phyloP scores from a whole-genome alignment of 2,113 vertebrate genomes.

The Azemiops feae region DNA sequence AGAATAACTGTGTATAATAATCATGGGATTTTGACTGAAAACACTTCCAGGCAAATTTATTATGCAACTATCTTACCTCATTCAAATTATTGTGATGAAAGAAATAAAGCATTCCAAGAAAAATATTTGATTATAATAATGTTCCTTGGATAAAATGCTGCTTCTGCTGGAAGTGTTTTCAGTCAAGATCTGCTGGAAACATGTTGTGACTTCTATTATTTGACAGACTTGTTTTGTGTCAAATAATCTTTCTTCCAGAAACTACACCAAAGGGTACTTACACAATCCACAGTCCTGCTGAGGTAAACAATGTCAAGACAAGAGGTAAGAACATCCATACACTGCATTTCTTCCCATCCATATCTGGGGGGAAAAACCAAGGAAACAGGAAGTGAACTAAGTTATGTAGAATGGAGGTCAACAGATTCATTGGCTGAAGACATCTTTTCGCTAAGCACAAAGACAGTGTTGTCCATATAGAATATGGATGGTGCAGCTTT shows the following conservation, averaged over 20 bases:
- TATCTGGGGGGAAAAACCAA: conserved; percentile 55
- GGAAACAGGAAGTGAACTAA: conserved; percentile 23
- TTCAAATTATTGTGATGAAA: neutral
- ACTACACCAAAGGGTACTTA: conserved; percentile 68
- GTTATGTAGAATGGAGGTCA: neutral
- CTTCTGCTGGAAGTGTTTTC: neutral
- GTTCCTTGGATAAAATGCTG: neutral
- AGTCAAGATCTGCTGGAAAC: neutral
- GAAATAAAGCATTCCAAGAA: neutral
- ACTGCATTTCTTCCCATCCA: conserved; percentile 81
- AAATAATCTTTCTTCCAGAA: neutral
- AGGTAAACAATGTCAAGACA: conserved; percentile 78
- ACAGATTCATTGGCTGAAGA: neutral
- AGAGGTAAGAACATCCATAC: conserved; percentile 87
- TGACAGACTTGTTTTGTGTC: neutral
- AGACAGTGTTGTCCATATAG: neutral
- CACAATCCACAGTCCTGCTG: conserved; percentile 87
- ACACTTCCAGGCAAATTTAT: neutral
- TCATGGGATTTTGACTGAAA: neutral
- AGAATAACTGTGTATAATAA: neutral
- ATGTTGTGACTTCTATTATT: neutral
- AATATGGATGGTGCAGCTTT: neutral
- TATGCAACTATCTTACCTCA: neutral
- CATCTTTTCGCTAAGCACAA: neutral
- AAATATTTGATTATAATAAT: neutral